A percentile compares a stretch with the other conserved stretches of the same genome.
Evolutionary conservation across 2,888 invertebrate genomes (phyloP).

Genomic region (Eristalinus aeneus): DNA sequence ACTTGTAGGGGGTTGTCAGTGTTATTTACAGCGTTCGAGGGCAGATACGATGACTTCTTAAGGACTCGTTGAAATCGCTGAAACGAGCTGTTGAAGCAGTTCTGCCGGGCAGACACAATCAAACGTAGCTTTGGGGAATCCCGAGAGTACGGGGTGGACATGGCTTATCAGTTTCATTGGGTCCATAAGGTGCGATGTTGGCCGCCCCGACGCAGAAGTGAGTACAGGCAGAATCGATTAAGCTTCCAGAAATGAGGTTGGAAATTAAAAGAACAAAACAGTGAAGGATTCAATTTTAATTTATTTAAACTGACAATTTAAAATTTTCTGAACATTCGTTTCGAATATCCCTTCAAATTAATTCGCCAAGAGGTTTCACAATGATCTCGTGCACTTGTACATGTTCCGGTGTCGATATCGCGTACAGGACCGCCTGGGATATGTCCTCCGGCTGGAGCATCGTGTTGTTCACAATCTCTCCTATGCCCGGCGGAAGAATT

Average conservation of each 20-base stretch:
- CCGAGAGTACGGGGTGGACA: background rate
- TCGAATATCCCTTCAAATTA: slow-evolving; percentile 23
- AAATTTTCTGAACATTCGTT: too few species aligned
- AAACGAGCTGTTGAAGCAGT: background rate
- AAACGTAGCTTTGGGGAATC: background rate
- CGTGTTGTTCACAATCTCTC: slow-evolving; percentile 74
- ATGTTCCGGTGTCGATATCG: slow-evolving; percentile 76
- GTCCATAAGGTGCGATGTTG: too few species aligned
- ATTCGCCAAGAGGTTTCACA: slow-evolving; percentile 77
- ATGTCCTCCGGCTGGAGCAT: slow-evolving; percentile 76
- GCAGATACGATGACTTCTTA: background rate
- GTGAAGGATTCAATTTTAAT: too few species aligned
- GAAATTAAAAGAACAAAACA: too few species aligned
- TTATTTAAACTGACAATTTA: too few species aligned
- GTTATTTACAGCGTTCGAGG: background rate
- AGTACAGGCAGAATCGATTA: too few species aligned
- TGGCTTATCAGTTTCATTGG: background rate
- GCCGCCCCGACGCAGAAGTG: too few species aligned
- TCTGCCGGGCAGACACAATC: background rate
- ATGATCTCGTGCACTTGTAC: slow-evolving; percentile 78
- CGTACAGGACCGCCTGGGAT: slow-evolving; percentile 77
- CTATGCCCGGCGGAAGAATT: slow-evolving; percentile 75
- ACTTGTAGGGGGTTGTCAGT: background rate
- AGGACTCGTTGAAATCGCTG: background rate
- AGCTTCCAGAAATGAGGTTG: too few species aligned